Evolutionary conservation across 2,797 vertebrate species (phyloP), one percentile per base, ranked within the genome.

Genomic region (Craterocephalus amniculus): DNA sequence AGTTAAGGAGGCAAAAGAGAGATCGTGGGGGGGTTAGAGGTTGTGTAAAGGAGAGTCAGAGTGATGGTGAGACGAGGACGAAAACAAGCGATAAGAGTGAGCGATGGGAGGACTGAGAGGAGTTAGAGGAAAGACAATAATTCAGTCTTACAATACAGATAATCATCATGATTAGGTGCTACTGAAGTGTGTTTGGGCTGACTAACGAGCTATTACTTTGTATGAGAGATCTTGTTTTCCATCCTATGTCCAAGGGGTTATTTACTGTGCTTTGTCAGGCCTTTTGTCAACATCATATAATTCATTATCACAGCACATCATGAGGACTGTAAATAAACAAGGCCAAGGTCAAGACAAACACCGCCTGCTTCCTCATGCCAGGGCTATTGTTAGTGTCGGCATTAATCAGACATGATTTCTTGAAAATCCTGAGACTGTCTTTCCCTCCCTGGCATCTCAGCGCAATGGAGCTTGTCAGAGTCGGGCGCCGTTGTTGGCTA

Each of bases 121-220:
- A 75, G 14, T 68, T 67, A 71, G 56, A 49, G 57, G 74, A 76
- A 72, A 76, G 54, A 75, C 71, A 77, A 63, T 38, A 67, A 76
- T 78, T 82, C 55, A 65, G 45, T 55, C 71, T 29, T 67, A 79
- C 63, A 66, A 64, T 51, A 34, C 66, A 72, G 78, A 80, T 81
- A 70, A 72, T 64, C 59, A 57, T 52, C 67, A 0, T 0, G 16
- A 73, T 70, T 66, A 55, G 55, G 58, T 59, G 57, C 51, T 57
- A 34, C 16, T 49, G 68, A 29, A 63, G 35, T 40, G 43, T 54
- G 40, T 67, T 63, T 40, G 29, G 63, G 58, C 58, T 45, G 60
- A 72, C 18, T 76, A 74, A 76, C 9, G 6, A 61, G 74, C 34
- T 32, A 29, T 59, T 49, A 63, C 22, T 35, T 18, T 24, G 22